A percentile compares a stretch with the other conserved stretches of the same genome.
Evolutionary conservation across 2,888 invertebrate genomes (phyloP).

Genomic region (Drosophila peninsularis): DNA sequence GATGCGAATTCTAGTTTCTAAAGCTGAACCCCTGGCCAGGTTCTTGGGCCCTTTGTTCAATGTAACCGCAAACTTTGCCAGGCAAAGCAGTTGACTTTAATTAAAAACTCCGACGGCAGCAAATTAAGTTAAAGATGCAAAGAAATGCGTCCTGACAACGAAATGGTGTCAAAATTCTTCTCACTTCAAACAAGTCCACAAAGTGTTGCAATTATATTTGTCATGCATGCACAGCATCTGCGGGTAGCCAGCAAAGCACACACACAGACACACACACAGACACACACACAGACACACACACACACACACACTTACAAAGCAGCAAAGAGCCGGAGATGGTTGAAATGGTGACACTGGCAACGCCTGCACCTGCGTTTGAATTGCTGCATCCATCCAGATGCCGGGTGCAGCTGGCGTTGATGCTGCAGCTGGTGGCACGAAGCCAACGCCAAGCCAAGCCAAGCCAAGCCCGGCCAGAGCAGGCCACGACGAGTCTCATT

Average conservation of each 20-base stretch:
- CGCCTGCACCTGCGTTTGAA: constrained; percentile 56
- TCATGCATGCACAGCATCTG: constrained; percentile 58
- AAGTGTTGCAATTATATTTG: constrained; percentile 74
- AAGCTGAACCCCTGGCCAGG: not conserved
- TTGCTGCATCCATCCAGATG: constrained; percentile 48
- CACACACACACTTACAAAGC: constrained; percentile 11
- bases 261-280: constrained; percentile 12
- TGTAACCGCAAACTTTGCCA: constrained; percentile 11
- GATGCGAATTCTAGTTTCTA: constrained; percentile 3
- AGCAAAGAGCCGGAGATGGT: constrained; percentile 34
- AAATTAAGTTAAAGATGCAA: constrained; percentile 70
- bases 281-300: constrained; percentile 7
- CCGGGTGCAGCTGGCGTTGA: constrained; percentile 27
- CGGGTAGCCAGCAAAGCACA: constrained; percentile 44
- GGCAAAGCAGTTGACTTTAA: constrained; percentile 49
- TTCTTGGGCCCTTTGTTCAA: constrained; percentile 8
- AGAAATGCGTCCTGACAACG: constrained; percentile 63
- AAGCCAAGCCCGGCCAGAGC: not conserved
- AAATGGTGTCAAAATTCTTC: constrained; percentile 72
- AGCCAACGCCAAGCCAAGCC: constrained; percentile 4
- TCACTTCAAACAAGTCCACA: constrained; percentile 67
- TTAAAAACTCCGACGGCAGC: constrained; percentile 55
- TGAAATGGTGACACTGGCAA: constrained; percentile 42
- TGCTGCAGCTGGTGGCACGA: constrained; percentile 18
- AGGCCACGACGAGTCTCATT: constrained; percentile 44